Evolutionary conservation across 2,888 invertebrate species (phyloP).

Genomic region (Eilema griseolum): DNA sequence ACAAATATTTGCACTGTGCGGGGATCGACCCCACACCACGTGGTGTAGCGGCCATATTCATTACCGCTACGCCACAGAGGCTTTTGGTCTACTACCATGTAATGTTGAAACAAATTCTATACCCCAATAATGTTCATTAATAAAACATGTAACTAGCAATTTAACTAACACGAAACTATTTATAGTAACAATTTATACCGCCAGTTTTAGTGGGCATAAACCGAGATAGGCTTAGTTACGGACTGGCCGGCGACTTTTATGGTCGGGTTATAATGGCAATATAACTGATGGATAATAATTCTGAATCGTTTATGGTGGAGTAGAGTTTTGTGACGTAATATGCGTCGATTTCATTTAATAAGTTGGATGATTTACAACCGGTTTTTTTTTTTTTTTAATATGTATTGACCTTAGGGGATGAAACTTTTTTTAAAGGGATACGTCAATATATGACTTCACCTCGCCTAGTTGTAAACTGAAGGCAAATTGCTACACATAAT

Average conservation of each 20-base stretch:
- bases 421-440: background rate
- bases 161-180: slow-evolving; percentile 33
- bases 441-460: too few relatives aligned
- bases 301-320: slow-evolving; percentile 32
- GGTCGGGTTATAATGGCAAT: slow-evolving; percentile 49
- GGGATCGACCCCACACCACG: too few relatives aligned
- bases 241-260: slow-evolving; percentile 54
- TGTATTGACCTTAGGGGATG: too few relatives aligned
- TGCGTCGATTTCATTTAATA: background rate
- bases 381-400: background rate
- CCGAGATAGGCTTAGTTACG: slow-evolving; percentile 56
- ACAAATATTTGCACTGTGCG: too few relatives aligned
- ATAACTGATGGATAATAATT: slow-evolving; percentile 47
- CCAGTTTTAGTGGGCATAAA: slow-evolving; percentile 51
- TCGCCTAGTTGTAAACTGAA: too few relatives aligned
- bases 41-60: too few relatives aligned
- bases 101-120: background rate
- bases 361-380: background rate
- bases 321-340: slow-evolving; percentile 19
- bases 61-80: too few relatives aligned
- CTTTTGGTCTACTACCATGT: too few relatives aligned
- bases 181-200: slow-evolving; percentile 55
- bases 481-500: too few relatives aligned
- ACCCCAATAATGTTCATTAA: background rate
- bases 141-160: background rate